Evolutionary conservation across 1,140 invertebrate genomes (phyloP).

Genomic region (Akabosia matsudoensis): DNA sequence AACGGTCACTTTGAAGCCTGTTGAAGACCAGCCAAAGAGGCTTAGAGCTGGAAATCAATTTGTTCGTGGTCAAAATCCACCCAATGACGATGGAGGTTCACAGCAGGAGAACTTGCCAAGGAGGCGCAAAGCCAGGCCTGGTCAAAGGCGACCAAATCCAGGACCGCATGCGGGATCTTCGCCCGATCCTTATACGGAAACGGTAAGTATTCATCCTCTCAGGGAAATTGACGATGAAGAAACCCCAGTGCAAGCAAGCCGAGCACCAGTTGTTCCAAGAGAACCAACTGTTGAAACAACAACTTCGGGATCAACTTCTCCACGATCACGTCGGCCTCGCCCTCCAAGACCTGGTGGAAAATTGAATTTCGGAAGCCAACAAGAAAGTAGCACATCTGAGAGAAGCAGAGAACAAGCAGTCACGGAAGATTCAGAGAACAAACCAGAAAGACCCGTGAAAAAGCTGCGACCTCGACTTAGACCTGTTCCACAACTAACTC

Average conservation of each 20-base stretch:
- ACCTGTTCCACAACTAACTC: not conserved
- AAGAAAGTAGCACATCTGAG: not conserved
- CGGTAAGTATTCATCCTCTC: not conserved
- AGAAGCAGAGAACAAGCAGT: not conserved
- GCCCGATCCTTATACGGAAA: not conserved
- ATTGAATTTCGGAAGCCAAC: not conserved
- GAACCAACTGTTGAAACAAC: not conserved
- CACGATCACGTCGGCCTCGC: not conserved
- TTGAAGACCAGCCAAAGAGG: not conserved
- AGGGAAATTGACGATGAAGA: not conserved
- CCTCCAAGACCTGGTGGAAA: not conserved
- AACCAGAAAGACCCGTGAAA: constrained; percentile 10
- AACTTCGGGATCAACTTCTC: not conserved
- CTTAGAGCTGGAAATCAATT: not conserved
- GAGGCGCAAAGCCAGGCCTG: not conserved
- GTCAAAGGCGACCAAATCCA: not conserved
- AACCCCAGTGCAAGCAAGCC: not conserved
- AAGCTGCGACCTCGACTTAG: constrained; percentile 17
- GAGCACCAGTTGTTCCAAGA: not conserved
- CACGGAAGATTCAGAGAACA: not conserved
- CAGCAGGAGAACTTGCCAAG: not conserved
- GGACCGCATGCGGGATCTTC: not conserved
- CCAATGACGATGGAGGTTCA: not conserved
- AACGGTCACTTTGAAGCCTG: not conserved
- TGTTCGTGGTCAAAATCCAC: not conserved